Evolutionary conservation across 2,888 invertebrate genomes (phyloP), one percentile per base, ranked within the genome.

Genomic region (Tortrix viridana): DNA sequence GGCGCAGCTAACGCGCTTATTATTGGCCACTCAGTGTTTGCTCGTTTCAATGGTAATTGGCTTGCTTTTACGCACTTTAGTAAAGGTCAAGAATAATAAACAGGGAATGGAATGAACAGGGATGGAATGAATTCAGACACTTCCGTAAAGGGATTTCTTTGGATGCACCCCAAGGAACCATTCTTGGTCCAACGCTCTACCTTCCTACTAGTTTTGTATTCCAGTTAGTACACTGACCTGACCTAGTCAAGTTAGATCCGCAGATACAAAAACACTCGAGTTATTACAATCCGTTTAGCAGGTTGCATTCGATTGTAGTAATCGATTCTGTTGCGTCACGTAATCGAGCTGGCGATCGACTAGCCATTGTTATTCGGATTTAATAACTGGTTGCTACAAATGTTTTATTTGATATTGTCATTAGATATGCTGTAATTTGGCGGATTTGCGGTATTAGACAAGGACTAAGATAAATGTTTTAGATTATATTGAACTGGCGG

Each of bases 321-420:
- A 61, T 55, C 55, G 61, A 61, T 61, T 44, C 48, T 22, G 16
- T 49, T 61, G 61, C 61, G 49, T 49, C 53, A 53, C 53, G 49
- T 4, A 61, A 61, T 61, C 56, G 56, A 56, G n/a, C 41, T 23
- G 46, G 43, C 23, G 14, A 55, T 55, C 56, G 55, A 50, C 18
- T 22, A 9, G 44, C 37, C 49, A 49, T 56, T 61, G 61, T 61
- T 56, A 41, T 41, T 53, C 26, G 18, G 41, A n/a, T 41, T 53
- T 53, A 53, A 53, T 53, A 53, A 50, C 50, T 20, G 32, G 50
- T 41, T 38, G 38, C 32, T 52, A 52, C 53, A 53, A 41, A 41
- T 53, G 53, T 53, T 53, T 41, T 41, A 41, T 38, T 53, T 32
- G 19, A 18, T 20, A 16, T 41, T 19, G 19, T 14, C 37, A 37